Percentiles rank a stretch among this genome's conserved stretches.
These are phyloP conservation scores for Poeciliopsis infans DNA, from an alignment of 2,797 vertebrate species.

Conservation along the genomic window DNA sequence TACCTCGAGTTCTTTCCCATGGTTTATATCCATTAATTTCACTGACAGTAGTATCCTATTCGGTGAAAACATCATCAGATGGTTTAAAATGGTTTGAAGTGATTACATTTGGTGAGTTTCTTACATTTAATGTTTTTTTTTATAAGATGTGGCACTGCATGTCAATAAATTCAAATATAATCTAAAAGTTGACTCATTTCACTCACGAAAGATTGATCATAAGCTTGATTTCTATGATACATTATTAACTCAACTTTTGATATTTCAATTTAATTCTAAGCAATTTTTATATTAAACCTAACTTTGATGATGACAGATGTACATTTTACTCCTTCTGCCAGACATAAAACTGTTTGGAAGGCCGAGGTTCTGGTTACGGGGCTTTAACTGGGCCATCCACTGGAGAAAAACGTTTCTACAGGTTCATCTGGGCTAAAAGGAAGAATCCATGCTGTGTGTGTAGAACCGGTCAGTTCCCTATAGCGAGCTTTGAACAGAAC, in stretches of 20 bases:
- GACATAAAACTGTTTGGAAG: constrained; percentile 9
- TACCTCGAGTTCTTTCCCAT: neutral
- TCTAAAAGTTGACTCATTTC: neutral
- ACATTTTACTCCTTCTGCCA: constrained; percentile 10
- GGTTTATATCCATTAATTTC: neutral
- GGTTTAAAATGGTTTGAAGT: neutral
- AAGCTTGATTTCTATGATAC: neutral
- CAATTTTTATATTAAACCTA: neutral
- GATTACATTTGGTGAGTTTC: neutral
- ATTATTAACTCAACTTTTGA: neutral
- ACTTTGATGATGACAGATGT: neutral
- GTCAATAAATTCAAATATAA: neutral
- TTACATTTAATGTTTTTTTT: neutral
- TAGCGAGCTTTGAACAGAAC: constrained; percentile 65
- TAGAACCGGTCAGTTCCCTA: constrained; percentile 57
- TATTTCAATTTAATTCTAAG: neutral
- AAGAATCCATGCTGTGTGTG: constrained; percentile 68
- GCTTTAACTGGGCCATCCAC: constrained; percentile 5
- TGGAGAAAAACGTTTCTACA: constrained; percentile 44
- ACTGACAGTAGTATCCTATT: neutral
- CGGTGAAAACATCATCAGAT: neutral
- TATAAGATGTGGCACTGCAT: neutral
- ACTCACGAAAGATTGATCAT: neutral
- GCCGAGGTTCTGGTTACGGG: constrained; percentile 9
- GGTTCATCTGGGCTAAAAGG: constrained; percentile 64